Base-by-base conservation (phyloP, 2,888 invertebrate species). In the Cheilosia urbana region DNA sequence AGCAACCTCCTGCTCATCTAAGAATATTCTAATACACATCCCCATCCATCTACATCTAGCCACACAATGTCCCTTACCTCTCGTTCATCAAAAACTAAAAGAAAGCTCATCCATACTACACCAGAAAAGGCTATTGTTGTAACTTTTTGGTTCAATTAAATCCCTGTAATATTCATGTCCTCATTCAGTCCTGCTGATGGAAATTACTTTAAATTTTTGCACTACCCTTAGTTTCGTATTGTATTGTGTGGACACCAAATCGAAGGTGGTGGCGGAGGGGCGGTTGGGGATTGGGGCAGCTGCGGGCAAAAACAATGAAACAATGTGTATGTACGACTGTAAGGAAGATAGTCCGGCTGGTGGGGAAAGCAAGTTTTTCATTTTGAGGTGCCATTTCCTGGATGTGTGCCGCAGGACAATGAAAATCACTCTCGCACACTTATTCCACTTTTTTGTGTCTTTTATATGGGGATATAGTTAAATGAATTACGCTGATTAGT, bases 101-200 rank as follows among this genome's bases (percentile, higher is more conserved):
- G 55, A 51, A 75, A 73, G 24, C 75, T 75, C 73, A 80, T 68
- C 80, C 75, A 75, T 80, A 68, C 66, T 80, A 68, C 66, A 58
- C 30, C 30, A 30, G 30, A 30, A 66, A 81, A 53, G 65, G 66
- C 77, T 78, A 83, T 85, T 85, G 85, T 85, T 77, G 62, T 76
- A 85, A 85, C 81, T 85, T 85, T 81, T 85, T 81, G 76, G 85
- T 85, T 85, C 85, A 85, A 81, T 85, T 85, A 85, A 85, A 85
- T 81, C 66, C 76, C 60, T 72, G 66, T 81, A 80, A 85, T 85
- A 85, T 85, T 81, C 85, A 85, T 85, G 85, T 85, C 85, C 85
- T 77, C 57, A 72, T 77, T 72, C 72, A 81, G 51, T 71, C 55
- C 27, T 72, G 65, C 66, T 76, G 71, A 85, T 85, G 81, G 45